Percentiles rank a stretch among this genome's conserved stretches.
Conservation (phyloP, 2,888 invertebrate species). For the Lomographa bimaculata region DNA sequence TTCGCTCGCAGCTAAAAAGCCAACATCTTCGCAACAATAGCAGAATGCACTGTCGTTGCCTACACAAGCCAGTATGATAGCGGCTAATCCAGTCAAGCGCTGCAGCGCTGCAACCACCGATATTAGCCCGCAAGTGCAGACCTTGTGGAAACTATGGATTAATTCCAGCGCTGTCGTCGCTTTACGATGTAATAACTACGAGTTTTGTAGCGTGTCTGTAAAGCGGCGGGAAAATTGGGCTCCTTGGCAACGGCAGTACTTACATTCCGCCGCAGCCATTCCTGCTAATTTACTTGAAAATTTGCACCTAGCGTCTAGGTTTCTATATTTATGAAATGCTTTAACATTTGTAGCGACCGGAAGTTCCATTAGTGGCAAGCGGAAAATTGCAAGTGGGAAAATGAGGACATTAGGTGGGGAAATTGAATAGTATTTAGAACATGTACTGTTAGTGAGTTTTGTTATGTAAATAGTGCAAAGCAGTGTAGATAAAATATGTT, state of each 20-base stretch:
- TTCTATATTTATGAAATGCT: too few relatives aligned
- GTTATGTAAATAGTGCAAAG: too few relatives aligned
- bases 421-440: too few relatives aligned
- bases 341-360: too few relatives aligned
- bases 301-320: too few relatives aligned
- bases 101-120: constrained; percentile 39
- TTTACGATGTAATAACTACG: constrained; percentile 32
- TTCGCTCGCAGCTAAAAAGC: constrained; percentile 18
- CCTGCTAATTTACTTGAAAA: constrained; percentile 5
- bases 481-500: too few relatives aligned
- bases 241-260: constrained; percentile 12
- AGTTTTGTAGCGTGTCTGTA: constrained; percentile 17
- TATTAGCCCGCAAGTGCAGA: constrained; percentile 48
- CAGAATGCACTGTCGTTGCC: constrained; percentile 20
- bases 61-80: constrained; percentile 29
- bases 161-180: constrained; percentile 44
- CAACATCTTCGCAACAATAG: constrained; percentile 41
- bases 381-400: too few relatives aligned
- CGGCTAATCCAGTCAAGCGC: constrained; percentile 31
- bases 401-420: too few relatives aligned
- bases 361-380: too few relatives aligned
- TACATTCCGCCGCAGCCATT: constrained; percentile 2
- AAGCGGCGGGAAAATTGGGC: constrained; percentile 12
- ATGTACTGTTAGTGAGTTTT: too few relatives aligned
- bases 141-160: constrained; percentile 32